Evolutionary conservation across 2,113 vertebrate genomes (phyloP).

Genomic region (Oreochromis niloticus): DNA sequence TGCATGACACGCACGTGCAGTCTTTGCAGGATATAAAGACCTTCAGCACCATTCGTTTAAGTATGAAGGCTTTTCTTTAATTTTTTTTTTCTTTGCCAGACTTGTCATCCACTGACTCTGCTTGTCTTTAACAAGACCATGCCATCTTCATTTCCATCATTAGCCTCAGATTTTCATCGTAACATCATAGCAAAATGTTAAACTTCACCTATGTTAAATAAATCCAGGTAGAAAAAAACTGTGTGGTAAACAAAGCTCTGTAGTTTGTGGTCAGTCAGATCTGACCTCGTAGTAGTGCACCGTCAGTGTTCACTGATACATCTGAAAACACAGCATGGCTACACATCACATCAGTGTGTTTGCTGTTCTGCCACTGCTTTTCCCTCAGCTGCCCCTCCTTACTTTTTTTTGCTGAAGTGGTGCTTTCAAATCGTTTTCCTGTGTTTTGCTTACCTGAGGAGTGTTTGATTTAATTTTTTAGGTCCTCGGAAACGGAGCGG

Average conservation of each 20-base stretch:
- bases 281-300: neutral
- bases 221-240: neutral
- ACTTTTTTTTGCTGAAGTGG: neutral
- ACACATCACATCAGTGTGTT: neutral
- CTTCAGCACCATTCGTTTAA: neutral
- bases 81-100: neutral
- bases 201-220: neutral
- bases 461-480: constrained; percentile 71
- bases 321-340: constrained; percentile 3
- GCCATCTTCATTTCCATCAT: neutral
- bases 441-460: constrained; percentile 58
- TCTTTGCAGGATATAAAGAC: neutral
- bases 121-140: neutral
- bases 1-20: neutral
- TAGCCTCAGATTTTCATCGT: neutral
- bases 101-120: neutral
- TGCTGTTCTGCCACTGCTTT: constrained; percentile 34
- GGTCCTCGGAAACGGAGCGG: constrained; percentile 64
- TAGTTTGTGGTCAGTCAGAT: neutral
- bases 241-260: neutral
- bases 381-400: constrained; percentile 6
- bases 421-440: neutral
- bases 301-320: neutral
- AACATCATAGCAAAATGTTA: neutral
- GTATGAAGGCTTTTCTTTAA: neutral